A percentile compares a stretch with the other conserved stretches of the same genome.
phyloP scores from a whole-genome alignment of 2,888 invertebrate genomes.

The Tachystola acroxantha region DNA sequence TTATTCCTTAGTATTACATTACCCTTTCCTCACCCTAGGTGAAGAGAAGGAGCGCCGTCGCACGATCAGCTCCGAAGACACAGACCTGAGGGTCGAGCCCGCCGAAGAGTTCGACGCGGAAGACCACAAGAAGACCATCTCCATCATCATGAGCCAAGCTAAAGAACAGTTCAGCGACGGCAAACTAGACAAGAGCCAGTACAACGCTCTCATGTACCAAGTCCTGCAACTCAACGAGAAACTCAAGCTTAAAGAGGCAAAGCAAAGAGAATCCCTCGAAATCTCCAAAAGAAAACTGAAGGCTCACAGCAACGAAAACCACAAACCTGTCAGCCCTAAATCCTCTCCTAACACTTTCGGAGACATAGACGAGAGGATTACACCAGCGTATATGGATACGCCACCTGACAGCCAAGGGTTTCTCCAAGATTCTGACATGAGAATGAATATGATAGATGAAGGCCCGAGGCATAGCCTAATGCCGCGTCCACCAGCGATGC shows the following conservation, averaged over 20 bases:
- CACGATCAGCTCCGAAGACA: constrained; percentile 70
- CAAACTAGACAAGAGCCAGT: constrained; percentile 84
- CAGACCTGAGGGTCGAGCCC: constrained; percentile 70
- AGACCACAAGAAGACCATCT: constrained; percentile 82
- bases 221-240: constrained; percentile 88
- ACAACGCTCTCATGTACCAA: constrained; percentile 86
- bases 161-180: constrained; percentile 88
- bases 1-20: too few relatives aligned
- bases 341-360: constrained; percentile 64
- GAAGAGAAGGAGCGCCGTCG: constrained; percentile 72
- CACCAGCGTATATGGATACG: constrained; percentile 48
- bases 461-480: constrained; percentile 26
- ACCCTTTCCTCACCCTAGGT: constrained; percentile 38
- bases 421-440: constrained; percentile 61
- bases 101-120: constrained; percentile 73
- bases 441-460: constrained; percentile 41
- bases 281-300: constrained; percentile 67
- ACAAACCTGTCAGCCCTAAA: constrained; percentile 68
- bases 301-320: constrained; percentile 53
- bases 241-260: constrained; percentile 85
- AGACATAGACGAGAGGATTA: constrained; percentile 73
- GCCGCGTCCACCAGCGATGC: constrained; percentile 48
- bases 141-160: constrained; percentile 89
- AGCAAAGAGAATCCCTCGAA: constrained; percentile 82
- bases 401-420: constrained; percentile 46